Evolutionary conservation across 1,140 invertebrate species (phyloP), one percentile per base, ranked within the genome.

Genomic region (Trigoniulus corallinus): DNA sequence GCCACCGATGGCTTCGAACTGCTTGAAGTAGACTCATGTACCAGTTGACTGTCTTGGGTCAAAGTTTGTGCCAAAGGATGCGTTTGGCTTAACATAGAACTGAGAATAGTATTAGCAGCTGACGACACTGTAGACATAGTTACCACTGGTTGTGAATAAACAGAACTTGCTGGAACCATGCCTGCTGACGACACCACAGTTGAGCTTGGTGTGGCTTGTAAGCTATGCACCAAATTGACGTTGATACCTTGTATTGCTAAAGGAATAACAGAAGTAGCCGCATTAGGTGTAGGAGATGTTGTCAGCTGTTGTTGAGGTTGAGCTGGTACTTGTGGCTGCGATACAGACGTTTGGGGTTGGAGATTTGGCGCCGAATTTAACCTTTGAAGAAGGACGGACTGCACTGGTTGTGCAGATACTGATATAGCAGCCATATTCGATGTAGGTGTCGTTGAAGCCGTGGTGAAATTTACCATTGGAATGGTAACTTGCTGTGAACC

Each of bases 31-130:
- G 7, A 7, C 15, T 7, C 29, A 7, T 7, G 7, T 13, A 50
- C 15, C 3, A 3, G 4, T 2, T 18, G 4, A 23, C 2, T n/a
- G n/a, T 40, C 23, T 12, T 50, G 12, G 15, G 18, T 15, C 26
- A 50, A 41, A 10, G 48, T 15, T 27, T 50, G 48, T n/a, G 21
- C 48, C 37, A 50, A 27, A 7, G 42, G 24, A 44, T 20, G 42
- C 7, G 7, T 44, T 44, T 44, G 42, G 18, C 24, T 44, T 12
- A 44, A 20, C 42, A 44, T 44, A 4, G 42, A 44, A 20, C 18
- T 44, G 4, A 18, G 42, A 24, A 4, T 15, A 34, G 29, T 34
- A 15, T 34, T 34, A 15, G 29, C 15, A 15, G 29, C 7, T 7
- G 29, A 7, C 15, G 29, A 7, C 15, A 15, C 29, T 34, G 29